These are phyloP conservation scores for Percopsis omiscomaycus DNA, from an alignment of 2,797 vertebrate genomes.

Conservation along the genomic window DNA sequence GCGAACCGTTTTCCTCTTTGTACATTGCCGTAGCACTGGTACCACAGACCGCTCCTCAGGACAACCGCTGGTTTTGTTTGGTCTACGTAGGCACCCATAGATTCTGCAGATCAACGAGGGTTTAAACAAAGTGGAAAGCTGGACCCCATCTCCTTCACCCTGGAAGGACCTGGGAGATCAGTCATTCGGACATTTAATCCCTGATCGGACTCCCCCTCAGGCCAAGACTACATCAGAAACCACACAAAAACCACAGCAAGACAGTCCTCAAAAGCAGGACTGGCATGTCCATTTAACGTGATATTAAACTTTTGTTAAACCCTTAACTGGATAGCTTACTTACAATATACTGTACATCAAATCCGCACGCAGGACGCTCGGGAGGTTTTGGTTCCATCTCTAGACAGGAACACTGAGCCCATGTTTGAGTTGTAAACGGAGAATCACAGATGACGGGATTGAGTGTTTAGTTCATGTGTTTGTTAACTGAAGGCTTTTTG, in stretches of 20 bases:
- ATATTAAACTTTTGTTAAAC: not conserved
- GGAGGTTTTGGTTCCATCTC: conserved; percentile 1
- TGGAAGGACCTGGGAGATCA: conserved; percentile 9
- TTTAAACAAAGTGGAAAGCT: conserved; percentile 17
- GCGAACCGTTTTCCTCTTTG: conserved; percentile 40
- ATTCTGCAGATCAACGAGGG: conserved; percentile 31
- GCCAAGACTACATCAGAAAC: conserved; percentile 9
- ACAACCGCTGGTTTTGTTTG: conserved; percentile 27
- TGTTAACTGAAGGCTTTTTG: conserved; percentile 31
- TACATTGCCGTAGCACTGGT: conserved; percentile 16
- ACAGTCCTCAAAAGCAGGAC: not conserved
- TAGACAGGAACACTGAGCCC: not conserved
- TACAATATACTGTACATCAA: conserved; percentile 1
- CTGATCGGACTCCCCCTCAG: conserved; percentile 36
- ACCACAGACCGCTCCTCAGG: conserved; percentile 28
- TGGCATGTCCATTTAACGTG: not conserved
- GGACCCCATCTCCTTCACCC: conserved; percentile 6
- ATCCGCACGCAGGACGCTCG: conserved; percentile 1
- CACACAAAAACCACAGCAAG: conserved; percentile 12
- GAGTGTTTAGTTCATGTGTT: conserved; percentile 35
- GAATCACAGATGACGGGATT: conserved; percentile 25
- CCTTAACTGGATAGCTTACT: not conserved
- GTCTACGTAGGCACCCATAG: conserved; percentile 29
- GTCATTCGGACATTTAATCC: conserved; percentile 29
- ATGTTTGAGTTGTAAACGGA: conserved; percentile 26